These are phyloP conservation scores for Hirudinaria manillensis DNA, from an alignment of 2,888 invertebrate species.

Conservation along the genomic window DNA sequence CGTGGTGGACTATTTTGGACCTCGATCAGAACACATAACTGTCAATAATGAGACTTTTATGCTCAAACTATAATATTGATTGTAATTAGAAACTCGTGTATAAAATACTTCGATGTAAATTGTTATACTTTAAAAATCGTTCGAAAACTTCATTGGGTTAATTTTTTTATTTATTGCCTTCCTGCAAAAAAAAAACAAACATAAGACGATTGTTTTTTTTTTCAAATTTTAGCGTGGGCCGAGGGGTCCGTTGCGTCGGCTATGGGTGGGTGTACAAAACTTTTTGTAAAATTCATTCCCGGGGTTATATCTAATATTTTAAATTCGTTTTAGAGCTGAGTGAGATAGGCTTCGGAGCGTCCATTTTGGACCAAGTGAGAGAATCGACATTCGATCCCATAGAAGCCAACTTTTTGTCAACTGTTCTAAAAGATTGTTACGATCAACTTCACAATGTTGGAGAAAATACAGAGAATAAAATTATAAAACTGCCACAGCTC, in stretches of 20 bases:
- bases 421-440: constrained; percentile 23
- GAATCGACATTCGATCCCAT: constrained; percentile 19
- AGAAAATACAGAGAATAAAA: constrained; percentile 1
- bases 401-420: constrained; percentile 27
- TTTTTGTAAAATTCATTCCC: too few species aligned
- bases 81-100: background rate
- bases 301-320: too few species aligned
- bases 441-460: constrained; percentile 28
- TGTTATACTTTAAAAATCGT: too few species aligned
- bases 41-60: constrained; percentile 15
- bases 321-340: too few species aligned
- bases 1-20: constrained; percentile 86
- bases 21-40: constrained; percentile 70
- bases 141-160: too few species aligned
- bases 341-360: background rate
- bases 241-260: background rate
- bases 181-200: background rate
- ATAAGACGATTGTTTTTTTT: background rate
- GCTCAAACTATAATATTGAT: background rate
- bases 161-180: too few species aligned
- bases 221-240: background rate
- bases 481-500: background rate
- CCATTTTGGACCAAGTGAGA: background rate
- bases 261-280: background rate
- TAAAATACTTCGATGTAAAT: too few species aligned